Percentiles rank a stretch among this genome's conserved stretches.
These are phyloP conservation scores for Clarias fuscus DNA, from an alignment of 2,797 vertebrate genomes.

Conservation along the genomic window DNA sequence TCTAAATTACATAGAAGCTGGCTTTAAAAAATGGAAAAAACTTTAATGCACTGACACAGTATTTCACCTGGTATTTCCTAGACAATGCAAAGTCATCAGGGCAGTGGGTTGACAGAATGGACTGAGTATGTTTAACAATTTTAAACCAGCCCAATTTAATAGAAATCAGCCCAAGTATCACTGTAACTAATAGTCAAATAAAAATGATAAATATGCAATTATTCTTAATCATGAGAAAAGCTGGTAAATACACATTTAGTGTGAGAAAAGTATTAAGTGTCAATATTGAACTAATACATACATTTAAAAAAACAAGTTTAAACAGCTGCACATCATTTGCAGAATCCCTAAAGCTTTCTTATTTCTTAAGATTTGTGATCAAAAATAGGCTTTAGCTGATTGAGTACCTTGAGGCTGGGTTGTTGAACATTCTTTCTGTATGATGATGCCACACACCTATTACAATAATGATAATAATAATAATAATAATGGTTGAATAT, in stretches of 20 bases:
- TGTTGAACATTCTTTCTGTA: conserved; percentile 67
- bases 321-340: neutral
- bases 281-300: neutral
- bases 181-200: neutral
- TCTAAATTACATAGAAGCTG: neutral
- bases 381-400: neutral
- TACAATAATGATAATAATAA: neutral
- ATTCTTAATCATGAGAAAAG: too few species aligned
- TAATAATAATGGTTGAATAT: too few species aligned
- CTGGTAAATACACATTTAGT: neutral
- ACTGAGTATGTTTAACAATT: neutral
- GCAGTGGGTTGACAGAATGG: neutral
- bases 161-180: neutral
- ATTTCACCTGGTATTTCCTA: neutral
- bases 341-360: neutral
- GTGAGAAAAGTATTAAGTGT: neutral
- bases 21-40: neutral
- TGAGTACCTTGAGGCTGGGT: conserved; percentile 65
- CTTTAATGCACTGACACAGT: neutral
- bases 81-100: neutral
- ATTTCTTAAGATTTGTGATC: neutral
- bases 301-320: too few species aligned
- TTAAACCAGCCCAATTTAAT: neutral
- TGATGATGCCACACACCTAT: conserved; percentile 2
- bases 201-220: neutral